Evolutionary conservation across 1,140 invertebrate species (phyloP), one percentile per base, ranked within the genome.

Genomic region (Drosophila oshimai): DNA sequence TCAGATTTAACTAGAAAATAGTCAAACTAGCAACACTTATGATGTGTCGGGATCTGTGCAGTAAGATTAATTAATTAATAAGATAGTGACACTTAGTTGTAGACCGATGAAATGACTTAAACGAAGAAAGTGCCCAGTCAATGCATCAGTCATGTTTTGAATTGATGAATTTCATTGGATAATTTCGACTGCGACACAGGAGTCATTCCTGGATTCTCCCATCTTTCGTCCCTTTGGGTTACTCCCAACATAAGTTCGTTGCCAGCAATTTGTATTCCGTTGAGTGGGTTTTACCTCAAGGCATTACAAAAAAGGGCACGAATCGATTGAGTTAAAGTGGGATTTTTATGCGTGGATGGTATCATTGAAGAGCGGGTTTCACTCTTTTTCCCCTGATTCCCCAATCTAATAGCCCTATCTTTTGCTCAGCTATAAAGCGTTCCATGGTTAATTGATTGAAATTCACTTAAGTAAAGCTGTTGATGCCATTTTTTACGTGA

Each of bases 121-220:
- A 47, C 34, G 57, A 72, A 83, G n/a, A n/a, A n/a, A 75, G 81
- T 87, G 80, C 73, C 73, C 80, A 86, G n/a, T n/a, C n/a, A n/a
- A 87, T 81, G 76, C 83, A 64, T 74, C 83, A 87, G 83, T 87
- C 81, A 87, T 83, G n/a, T n/a, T n/a, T n/a, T n/a, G n/a, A n/a
- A n/a, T n/a, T n/a, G n/a, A n/a, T n/a, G n/a, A n/a, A n/a, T n/a
- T n/a, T n/a, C n/a, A n/a, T n/a, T n/a, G n/a, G n/a, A n/a, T n/a
- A n/a, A n/a, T n/a, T n/a, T n/a, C n/a, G n/a, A n/a, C n/a, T n/a
- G n/a, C n/a, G n/a, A n/a, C n/a, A n/a, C n/a, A n/a, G n/a, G n/a
- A n/a, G n/a, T n/a, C n/a, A n/a, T n/a, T n/a, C n/a, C n/a, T n/a
- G n/a, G n/a, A n/a, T n/a, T n/a, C n/a, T n/a, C n/a, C 45, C 62